Evolutionary conservation across 2,888 invertebrate species (phyloP).

Genomic region (Calameuta pallipes): DNA sequence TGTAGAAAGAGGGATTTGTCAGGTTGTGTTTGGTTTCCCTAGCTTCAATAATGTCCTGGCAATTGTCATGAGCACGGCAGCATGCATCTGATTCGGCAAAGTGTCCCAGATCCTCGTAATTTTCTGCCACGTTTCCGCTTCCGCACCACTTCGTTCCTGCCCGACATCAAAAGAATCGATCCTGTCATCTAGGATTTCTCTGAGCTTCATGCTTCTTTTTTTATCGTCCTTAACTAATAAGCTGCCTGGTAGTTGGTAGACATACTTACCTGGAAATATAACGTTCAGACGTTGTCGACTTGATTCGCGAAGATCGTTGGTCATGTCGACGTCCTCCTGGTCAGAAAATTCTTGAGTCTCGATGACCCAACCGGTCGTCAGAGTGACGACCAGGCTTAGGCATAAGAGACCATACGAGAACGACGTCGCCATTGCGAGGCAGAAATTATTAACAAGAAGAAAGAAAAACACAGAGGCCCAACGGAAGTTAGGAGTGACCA

Average conservation of each 20-base stretch:
- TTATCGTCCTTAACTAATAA: not conserved
- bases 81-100: conserved; percentile 54
- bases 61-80: conserved; percentile 58
- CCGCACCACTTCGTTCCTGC: conserved; percentile 60
- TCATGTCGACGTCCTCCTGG: conserved; percentile 9
- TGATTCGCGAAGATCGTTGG: conserved; percentile 24
- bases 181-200: not conserved
- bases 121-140: conserved; percentile 49
- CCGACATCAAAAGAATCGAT: not conserved
- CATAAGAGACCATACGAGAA: not conserved
- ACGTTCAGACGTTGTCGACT: conserved; percentile 30
- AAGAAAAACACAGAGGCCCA: conserved; percentile 9
- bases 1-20: conserved; percentile 50
- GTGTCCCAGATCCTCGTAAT: conserved; percentile 49
- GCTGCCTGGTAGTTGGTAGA: not conserved
- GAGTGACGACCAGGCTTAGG: not conserved
- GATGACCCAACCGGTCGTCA: conserved; percentile 26
- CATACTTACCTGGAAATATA: conserved; percentile 49
- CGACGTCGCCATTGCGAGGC: not conserved
- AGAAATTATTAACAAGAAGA: not conserved
- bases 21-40: conserved; percentile 47
- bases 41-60: conserved; percentile 51
- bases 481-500: conserved; percentile 13
- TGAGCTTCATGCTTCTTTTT: not conserved
- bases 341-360: conserved; percentile 18